Conservation (phyloP, 2,888 invertebrate genomes). For the Poecilus cupreus region DNA sequence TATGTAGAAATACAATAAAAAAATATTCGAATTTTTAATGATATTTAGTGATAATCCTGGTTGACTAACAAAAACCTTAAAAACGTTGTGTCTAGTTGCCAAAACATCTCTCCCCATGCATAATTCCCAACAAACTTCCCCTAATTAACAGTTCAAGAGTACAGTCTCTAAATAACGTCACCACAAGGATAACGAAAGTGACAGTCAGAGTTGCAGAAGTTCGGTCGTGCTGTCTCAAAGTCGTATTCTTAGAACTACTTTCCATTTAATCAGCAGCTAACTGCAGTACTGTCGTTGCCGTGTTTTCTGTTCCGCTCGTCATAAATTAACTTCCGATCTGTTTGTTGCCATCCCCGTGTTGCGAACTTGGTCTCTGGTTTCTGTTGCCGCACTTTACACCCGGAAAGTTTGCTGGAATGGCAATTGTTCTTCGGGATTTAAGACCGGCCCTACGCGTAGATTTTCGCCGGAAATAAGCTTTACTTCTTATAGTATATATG, state of each 20-base stretch:
- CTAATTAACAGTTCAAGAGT: conserved; percentile 6
- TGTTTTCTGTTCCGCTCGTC: conserved; percentile 31
- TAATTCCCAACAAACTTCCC: not conserved
- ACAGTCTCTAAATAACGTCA: not conserved
- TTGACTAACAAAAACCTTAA: too few relatives aligned
- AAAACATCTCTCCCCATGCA: not conserved
- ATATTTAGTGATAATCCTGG: too few relatives aligned
- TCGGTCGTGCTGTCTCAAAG: not conserved
- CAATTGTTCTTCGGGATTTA: not conserved
- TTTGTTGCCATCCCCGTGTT: not conserved
- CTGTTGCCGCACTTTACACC: not conserved
- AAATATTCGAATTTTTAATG: too few relatives aligned
- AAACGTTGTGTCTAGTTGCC: not conserved
- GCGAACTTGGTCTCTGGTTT: not conserved
- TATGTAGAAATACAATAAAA: too few relatives aligned
- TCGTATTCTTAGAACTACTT: conserved; percentile 31
- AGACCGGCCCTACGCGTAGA: not conserved
- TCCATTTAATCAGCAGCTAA: conserved; percentile 31
- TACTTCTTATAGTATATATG: not conserved
- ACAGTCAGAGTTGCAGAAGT: conserved; percentile 6
- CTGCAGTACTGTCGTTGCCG: conserved; percentile 2
- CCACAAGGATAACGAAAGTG: conserved; percentile 13
- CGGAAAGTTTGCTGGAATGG: not conserved
- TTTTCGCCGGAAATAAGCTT: not conserved
- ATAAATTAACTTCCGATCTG: conserved; percentile 33